Evolutionary conservation across 53 echinoderm and acorn worm genomes (phyloP), one percentile per base, ranked within the genome.

Genomic region (Temnopleurus reevesii): DNA sequence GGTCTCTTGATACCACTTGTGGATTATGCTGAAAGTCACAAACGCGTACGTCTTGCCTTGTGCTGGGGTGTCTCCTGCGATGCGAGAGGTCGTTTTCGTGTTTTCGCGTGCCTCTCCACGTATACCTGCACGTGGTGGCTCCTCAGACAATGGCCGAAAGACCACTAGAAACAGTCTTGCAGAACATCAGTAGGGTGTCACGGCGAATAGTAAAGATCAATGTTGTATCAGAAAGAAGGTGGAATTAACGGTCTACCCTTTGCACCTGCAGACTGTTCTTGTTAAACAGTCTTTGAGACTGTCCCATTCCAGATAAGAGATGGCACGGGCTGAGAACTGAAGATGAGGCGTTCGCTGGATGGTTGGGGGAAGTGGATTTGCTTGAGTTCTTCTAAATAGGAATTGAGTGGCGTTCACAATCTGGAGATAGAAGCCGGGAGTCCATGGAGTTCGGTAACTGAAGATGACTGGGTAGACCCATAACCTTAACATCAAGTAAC

Each of bases 231-330:
- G 66, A 41, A 2, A 41, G 10, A 71, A 21, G 19, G 19, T 38
- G 27, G 21, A 38, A 8, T n/a, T 18, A n/a, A 1, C 19, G 61
- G 6, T 8, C 30, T 38, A 71, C 7, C 4, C 21, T 71, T 9
- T 71, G 71, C 71, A 71, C 71, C 71, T 71, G 71, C 71, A 71
- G 19, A 21, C 8, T 41, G 23, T 71, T 71, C 18, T 41, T 41
- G 71, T 71, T 71, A 71, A 71, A 71, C 71, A 71, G 71, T 71
- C 71, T 71, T 21, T 19, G n/a, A 71, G 36, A 8, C n/a, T 71
- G 41, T 36, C 41, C n/a, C 41, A 41, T 38, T n/a, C n/a, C 23
- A 71, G 41, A 36, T n/a, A 6, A 71, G 41, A 71, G 38, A 17
- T 38, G 41, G 19, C 8, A 23, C n/a, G 71, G 38, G 27, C 2